These are phyloP conservation scores for Otocyon megalotis DNA, from an alignment of 2,113 vertebrate genomes.

Conservation along the genomic window DNA sequence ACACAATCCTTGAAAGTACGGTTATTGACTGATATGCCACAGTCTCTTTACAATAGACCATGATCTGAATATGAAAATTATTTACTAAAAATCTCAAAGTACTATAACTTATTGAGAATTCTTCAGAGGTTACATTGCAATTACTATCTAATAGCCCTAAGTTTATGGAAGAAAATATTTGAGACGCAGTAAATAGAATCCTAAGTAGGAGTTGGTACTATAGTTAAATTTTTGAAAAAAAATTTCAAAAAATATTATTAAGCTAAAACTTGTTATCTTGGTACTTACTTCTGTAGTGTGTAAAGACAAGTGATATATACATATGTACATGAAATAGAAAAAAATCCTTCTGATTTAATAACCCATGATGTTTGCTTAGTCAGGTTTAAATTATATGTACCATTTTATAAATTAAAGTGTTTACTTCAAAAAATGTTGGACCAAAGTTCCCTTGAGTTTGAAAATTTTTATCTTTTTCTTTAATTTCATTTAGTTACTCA, in stretches of 20 bases:
- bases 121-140: neutral
- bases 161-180: neutral
- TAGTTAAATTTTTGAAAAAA: neutral
- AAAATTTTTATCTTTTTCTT: neutral
- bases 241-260: neutral
- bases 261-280: neutral
- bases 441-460: neutral
- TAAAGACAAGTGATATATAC: neutral
- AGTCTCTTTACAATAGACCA: neutral
- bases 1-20: neutral
- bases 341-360: neutral
- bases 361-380: neutral
- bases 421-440: neutral
- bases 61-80: constrained; percentile 35
- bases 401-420: neutral
- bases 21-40: neutral
- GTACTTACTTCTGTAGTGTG: neutral
- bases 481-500: no score
- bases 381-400: neutral
- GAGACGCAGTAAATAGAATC: neutral
- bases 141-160: neutral
- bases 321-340: neutral
- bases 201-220: neutral
- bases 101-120: neutral
- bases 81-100: neutral